Evolutionary conservation across 37 sponge, comb jelly and placozoan species (phyloP), one percentile per base, ranked within the genome.

Genomic region (Aphrocallistes beatrix): DNA sequence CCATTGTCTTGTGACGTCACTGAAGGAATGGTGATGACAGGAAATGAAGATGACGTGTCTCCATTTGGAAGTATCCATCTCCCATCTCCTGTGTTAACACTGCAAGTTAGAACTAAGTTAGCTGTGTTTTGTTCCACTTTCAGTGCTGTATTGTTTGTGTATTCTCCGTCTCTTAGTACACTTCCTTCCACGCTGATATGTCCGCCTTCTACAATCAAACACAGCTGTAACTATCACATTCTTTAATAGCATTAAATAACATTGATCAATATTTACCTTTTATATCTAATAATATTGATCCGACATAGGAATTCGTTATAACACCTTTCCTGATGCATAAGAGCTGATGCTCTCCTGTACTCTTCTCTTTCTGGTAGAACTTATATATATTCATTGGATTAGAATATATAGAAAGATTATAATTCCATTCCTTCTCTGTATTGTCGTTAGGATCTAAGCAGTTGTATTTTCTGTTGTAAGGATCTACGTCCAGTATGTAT

Each of bases 401-500:
- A n/a, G n/a, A n/a, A n/a, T n/a, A n/a, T n/a, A n/a, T n/a, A n/a
- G n/a, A n/a, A n/a, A n/a, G n/a, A n/a, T n/a, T n/a, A n/a, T n/a
- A n/a, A n/a, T n/a, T n/a, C n/a, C n/a, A n/a, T n/a, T n/a, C n/a
- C n/a, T n/a, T n/a, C n/a, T n/a, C n/a, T n/a, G n/a, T 60, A 30
- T 60, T 60, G 75, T 60, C n/a, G 75, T 60, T 60, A 25, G 34
- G 28, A 60, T 60, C 75, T 19, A 60, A 25, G n/a, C 75, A 60
- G 34, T 60, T 60, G 21, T 60, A 60, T 3, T 60, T 30, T 60
- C 75, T 60, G 75, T 60, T 13, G 10, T 6, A 8, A 13, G 75
- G 75, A 28, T 60, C 75, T 60, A 60, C n/a, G 34, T 60, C 75
- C n/a, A 60, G 75, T 60, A 13, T 60, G 75, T 60, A 60, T 60